These are phyloP conservation scores for Phymastichus coffea DNA, from an alignment of 1,140 invertebrate genomes.

Conservation along the genomic window DNA sequence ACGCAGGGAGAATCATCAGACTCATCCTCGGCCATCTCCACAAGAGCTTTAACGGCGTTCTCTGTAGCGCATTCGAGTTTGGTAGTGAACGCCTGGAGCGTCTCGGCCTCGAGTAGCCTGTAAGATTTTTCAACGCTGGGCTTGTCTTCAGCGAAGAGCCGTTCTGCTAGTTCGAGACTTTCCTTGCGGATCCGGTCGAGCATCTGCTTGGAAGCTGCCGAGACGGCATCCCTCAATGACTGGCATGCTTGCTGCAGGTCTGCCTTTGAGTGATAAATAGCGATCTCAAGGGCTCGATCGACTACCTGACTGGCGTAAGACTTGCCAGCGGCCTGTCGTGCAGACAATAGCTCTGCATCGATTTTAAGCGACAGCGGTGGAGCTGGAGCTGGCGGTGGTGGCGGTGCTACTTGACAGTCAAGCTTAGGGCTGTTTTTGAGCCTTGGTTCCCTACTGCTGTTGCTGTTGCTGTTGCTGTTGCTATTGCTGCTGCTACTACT, in stretches of 20 bases:
- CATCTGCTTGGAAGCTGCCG: constrained; percentile 48
- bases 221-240: constrained; percentile 45
- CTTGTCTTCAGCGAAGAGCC: constrained; percentile 38
- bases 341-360: constrained; percentile 28
- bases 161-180: constrained; percentile 43
- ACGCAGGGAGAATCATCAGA: too few species aligned
- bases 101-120: constrained; percentile 45
- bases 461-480: neutral
- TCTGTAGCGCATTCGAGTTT: constrained; percentile 52
- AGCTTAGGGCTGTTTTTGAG: too few species aligned
- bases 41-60: constrained; percentile 52
- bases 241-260: constrained; percentile 54
- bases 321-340: constrained; percentile 40
- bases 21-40: constrained; percentile 55
- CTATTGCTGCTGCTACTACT: neutral
- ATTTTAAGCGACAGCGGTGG: too few species aligned
- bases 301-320: constrained; percentile 53
- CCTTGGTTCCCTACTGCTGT: too few species aligned
- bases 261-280: constrained; percentile 54
- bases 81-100: constrained; percentile 43
- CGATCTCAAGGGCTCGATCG: constrained; percentile 52
- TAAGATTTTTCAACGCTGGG: constrained; percentile 39
- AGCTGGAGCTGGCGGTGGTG: neutral
- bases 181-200: constrained; percentile 49
- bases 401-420: neutral